Base-by-base conservation (phyloP, 2,113 vertebrate genomes). In the Bettongia penicillata region DNA sequence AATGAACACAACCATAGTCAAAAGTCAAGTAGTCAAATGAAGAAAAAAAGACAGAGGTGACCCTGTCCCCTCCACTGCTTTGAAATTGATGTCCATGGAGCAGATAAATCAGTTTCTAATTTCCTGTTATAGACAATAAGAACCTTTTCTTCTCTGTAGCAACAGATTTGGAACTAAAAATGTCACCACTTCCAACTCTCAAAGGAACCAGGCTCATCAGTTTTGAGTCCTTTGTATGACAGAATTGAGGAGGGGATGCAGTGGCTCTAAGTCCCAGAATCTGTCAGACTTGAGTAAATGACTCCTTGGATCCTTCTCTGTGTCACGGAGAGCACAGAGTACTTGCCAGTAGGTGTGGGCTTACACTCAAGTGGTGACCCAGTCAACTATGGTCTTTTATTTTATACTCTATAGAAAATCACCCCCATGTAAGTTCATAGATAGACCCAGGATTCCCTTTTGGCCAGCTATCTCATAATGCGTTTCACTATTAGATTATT, bases 11-110 rank as follows among this genome's bases (percentile, higher is more conserved):
- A 37, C 61, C 31, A 47, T 57, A 5, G 52, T 93, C 53, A 90
- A n/a, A n/a, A 94, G 91, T 50, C 53, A 57, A 53, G 90, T 94
- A 48, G 48, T 48, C 48, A 95, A 47, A 96, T 61, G 68, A 94
- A 92, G 37, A 28, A 77, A 77, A 61, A 77, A 77, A 77, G 84
- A 11, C 68, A 92, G 84, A 97, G 11, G 26, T 89, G 1, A 92
- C 37, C n/a, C 90, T 55, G 8, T 51, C 28, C 4, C 7, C 77
- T 95, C n/a, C 51, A 16, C 53, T 68, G 53, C 92, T 92, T 93
- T 90, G 89, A 97, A 97, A 95, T 0, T 92, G 52, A 91, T 52
- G 84, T 25, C 8, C 68, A 89, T 16, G n/a, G 84, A 91, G 57
- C 16, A 96, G 1, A 16, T 24, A 55, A 26, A 89, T 61, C 43